Percentiles rank a stretch among this genome's conserved stretches.
Conservation (phyloP, 2,113 vertebrate genomes). For the Oreamnos americanus region DNA sequence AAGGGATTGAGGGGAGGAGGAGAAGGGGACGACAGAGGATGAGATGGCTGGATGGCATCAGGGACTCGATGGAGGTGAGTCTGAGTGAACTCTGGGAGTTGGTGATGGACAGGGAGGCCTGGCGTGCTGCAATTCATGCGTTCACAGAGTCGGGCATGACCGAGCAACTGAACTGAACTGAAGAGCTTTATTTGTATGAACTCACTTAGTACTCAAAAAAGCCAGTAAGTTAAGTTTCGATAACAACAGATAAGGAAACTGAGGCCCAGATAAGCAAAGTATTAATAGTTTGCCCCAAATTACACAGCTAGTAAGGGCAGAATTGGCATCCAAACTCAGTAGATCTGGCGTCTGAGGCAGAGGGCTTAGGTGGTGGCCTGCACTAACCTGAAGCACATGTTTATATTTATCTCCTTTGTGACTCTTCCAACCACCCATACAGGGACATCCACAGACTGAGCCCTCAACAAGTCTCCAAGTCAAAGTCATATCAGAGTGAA, state of each 20-base stretch:
- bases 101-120: too few relatives aligned
- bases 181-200: not conserved
- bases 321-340: not conserved
- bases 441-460: not conserved
- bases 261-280: not conserved
- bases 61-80: fast-evolving
- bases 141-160: too few relatives aligned
- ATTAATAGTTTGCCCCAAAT: not conserved
- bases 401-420: not conserved
- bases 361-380: fast-evolving
- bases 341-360: not conserved
- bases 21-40: too few relatives aligned
- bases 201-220: not conserved
- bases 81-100: too few relatives aligned
- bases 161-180: too few relatives aligned
- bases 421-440: not conserved
- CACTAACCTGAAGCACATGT: not conserved
- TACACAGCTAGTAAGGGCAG: not conserved
- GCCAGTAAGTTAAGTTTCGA: not conserved
- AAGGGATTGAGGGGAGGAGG: too few relatives aligned
- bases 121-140: too few relatives aligned
- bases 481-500: not conserved
- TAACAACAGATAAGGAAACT: not conserved
- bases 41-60: too few relatives aligned
- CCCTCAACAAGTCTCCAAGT: not conserved